phyloP scores from a whole-genome alignment of 2,888 invertebrate species.

The Agrenia bidenticulata region DNA sequence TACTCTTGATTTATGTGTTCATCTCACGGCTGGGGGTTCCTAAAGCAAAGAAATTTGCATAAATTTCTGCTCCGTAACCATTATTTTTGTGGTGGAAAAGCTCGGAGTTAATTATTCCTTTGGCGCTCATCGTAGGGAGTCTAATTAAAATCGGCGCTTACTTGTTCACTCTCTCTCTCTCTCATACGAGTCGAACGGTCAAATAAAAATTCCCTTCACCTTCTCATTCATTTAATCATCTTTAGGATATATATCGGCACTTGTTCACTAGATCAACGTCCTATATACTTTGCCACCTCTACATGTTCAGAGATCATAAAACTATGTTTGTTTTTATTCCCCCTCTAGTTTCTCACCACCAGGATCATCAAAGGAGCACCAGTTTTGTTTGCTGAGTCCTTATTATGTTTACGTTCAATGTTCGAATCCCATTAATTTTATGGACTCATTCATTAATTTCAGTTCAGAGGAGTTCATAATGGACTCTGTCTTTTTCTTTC shows the following conservation, averaged over 20 bases:
- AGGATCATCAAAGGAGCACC: neutral
- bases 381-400: constrained; percentile 9
- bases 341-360: neutral
- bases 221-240: constrained; percentile 10
- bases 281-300: too few species aligned
- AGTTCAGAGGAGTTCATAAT: constrained; percentile 3
- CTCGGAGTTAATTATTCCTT: constrained; percentile 51
- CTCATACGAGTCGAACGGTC: neutral
- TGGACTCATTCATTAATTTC: constrained; percentile 18
- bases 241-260: neutral
- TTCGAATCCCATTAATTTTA: constrained; percentile 13
- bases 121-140: constrained; percentile 52
- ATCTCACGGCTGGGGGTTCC: constrained; percentile 50
- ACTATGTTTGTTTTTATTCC: neutral
- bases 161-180: constrained; percentile 28
- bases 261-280: too few species aligned
- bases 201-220: constrained; percentile 15
- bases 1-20: constrained; percentile 53
- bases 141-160: constrained; percentile 52
- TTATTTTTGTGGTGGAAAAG: constrained; percentile 45
- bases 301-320: too few species aligned
- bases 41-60: constrained; percentile 48
- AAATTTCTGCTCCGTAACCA: constrained; percentile 53
- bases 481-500: too few species aligned
- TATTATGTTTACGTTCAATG: constrained; percentile 13